These are phyloP conservation scores for Eleginops maclovinus DNA, from an alignment of 2,113 vertebrate species.

Conservation along the genomic window DNA sequence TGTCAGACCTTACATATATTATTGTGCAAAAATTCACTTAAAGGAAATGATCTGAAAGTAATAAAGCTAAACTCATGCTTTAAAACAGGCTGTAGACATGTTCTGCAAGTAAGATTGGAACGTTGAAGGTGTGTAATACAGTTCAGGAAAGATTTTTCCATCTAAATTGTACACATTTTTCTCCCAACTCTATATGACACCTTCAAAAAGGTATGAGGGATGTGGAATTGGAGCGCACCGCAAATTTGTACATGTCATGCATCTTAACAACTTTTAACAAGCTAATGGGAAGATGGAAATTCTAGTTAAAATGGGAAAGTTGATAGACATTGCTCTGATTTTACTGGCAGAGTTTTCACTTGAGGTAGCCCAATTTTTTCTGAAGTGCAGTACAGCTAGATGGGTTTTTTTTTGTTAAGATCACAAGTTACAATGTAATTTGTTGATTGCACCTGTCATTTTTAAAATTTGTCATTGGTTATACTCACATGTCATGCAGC, in stretches of 20 bases:
- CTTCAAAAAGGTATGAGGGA: background rate
- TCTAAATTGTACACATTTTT: background rate
- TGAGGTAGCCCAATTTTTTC: background rate
- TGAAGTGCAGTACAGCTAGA: background rate
- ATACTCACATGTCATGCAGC: background rate
- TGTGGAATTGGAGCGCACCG: background rate
- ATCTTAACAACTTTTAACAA: constrained; percentile 3
- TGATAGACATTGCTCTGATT: background rate
- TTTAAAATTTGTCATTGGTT: background rate
- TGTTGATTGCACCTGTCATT: background rate
- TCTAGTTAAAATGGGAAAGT: constrained; percentile 4
- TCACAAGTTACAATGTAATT: background rate
- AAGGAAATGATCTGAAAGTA: background rate
- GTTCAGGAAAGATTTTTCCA: background rate
- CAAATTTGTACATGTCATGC: background rate
- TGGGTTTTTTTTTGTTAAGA: background rate
- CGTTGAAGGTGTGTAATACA: background rate
- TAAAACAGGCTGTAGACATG: background rate
- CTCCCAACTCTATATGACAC: background rate
- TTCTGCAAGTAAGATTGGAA: background rate
- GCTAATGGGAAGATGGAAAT: background rate
- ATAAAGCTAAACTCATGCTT: background rate
- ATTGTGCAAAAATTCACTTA: background rate
- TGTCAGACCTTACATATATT: background rate
- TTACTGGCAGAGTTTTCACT: background rate